phyloP scores from a whole-genome alignment of 92 coral and sea anemone genomes.

The Porites evermanni region DNA sequence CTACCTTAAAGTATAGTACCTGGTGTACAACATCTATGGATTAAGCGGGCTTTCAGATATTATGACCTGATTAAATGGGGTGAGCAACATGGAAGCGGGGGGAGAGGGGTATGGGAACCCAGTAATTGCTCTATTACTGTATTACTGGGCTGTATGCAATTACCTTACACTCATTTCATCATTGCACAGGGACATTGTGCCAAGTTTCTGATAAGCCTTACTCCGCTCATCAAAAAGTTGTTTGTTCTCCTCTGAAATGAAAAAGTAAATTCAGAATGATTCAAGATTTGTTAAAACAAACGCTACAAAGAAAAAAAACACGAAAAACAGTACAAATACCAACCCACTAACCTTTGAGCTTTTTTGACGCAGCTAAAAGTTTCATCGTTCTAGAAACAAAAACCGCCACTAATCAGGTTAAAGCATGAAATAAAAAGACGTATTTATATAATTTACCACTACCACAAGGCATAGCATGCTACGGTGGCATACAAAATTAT shows the following conservation, averaged over 20 bases:
- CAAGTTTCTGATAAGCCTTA: constrained; percentile 89
- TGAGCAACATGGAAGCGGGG: too few species aligned
- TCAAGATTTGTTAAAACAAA: too few species aligned
- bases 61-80: too few species aligned
- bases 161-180: constrained; percentile 91
- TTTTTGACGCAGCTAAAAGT: constrained; percentile 78
- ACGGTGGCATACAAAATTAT: too few species aligned
- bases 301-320: too few species aligned
- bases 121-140: too few species aligned
- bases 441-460: too few species aligned
- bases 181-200: constrained; percentile 81
- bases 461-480: too few species aligned
- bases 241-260: constrained; percentile 78
- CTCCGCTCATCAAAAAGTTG: constrained; percentile 86
- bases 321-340: background rate
- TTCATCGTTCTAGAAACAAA: constrained; percentile 71
- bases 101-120: too few species aligned
- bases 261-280: background rate
- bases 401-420: background rate
- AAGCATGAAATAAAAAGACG: background rate
- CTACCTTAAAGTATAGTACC: background rate
- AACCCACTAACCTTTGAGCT: constrained; percentile 76
- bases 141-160: background rate
- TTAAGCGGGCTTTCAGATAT: too few species aligned
- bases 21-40: too few species aligned